These are phyloP conservation scores for Chionis minor DNA, from an alignment of 2,113 vertebrate genomes.

Conservation along the genomic window DNA sequence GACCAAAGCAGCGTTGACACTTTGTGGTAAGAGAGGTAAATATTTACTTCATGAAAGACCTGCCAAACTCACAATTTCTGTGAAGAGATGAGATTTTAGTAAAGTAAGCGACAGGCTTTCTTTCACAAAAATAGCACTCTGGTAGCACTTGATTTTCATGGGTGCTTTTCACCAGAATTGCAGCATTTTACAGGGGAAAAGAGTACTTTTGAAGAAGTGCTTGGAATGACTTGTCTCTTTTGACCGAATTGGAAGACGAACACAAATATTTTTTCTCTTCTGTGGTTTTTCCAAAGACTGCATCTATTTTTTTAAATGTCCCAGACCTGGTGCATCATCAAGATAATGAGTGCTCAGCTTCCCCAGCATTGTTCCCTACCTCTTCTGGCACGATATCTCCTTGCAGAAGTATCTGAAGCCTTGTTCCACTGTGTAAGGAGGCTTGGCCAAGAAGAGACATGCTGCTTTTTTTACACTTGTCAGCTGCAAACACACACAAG, in stretches of 20 bases:
- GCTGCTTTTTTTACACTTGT: neutral
- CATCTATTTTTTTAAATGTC: neutral
- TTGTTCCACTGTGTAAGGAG: neutral
- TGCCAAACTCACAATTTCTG: neutral
- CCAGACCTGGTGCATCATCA: neutral
- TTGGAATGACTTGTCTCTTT: neutral
- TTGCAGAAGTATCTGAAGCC: neutral
- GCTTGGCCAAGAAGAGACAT: neutral
- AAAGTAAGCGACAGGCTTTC: neutral
- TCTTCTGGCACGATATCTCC: neutral
- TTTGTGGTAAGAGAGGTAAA: slow-evolving; percentile 18
- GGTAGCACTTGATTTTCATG: neutral
- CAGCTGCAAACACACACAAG: neutral
- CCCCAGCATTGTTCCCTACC: neutral
- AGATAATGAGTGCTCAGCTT: neutral
- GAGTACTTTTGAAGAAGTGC: neutral
- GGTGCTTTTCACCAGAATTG: neutral
- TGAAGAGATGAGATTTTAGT: slow-evolving; percentile 8
- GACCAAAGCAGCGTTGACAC: neutral
- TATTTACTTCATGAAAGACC: neutral
- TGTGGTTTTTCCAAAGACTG: neutral
- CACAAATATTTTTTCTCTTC: neutral
- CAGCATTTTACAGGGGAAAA: slow-evolving; percentile 6
- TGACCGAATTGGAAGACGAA: neutral
- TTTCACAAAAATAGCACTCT: slow-evolving; percentile 19